Evolutionary conservation across 2,113 vertebrate genomes (phyloP).

Genomic region (Mesitornis unicolor): DNA sequence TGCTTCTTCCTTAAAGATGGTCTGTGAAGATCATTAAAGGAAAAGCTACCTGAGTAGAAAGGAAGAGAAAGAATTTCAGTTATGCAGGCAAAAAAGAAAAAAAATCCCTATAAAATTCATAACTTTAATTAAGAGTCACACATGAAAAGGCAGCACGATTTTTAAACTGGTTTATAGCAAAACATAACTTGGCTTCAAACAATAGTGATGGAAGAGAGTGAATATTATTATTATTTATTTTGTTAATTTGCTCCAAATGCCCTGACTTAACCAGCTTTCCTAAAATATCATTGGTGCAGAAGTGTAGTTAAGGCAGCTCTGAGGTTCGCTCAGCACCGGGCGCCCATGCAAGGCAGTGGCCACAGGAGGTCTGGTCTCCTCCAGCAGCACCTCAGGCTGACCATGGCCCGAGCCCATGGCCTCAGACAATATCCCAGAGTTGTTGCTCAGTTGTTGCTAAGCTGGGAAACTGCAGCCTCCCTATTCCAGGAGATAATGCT

Average conservation of each 20-base stretch:
- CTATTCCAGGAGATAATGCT: background rate
- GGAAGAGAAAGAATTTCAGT: conserved; percentile 17
- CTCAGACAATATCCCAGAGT: background rate
- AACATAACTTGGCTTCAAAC: conserved; percentile 52
- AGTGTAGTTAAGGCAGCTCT: background rate
- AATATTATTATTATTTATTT: conserved; percentile 23
- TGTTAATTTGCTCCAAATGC: conserved; percentile 35
- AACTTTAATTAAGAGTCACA: conserved; percentile 63
- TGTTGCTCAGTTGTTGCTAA: background rate
- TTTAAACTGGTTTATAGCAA: conserved; percentile 36
- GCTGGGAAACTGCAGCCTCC: background rate
- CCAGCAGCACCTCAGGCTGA: fast-evolving
- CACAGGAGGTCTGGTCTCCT: fast-evolving
- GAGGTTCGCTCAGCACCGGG: background rate
- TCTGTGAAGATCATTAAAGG: conserved; percentile 40
- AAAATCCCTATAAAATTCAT: background rate
- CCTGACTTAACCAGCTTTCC: background rate
- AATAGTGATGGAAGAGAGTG: background rate
- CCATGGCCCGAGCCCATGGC: fast-evolving
- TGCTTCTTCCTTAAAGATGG: conserved; percentile 17
- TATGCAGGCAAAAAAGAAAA: background rate
- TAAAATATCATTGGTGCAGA: fast-evolving
- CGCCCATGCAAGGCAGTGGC: fast-evolving
- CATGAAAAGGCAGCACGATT: conserved; percentile 2
- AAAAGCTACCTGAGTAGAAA: conserved; percentile 14